A percentile compares a stretch with the other conserved stretches of the same genome.
Evolutionary conservation across 2,888 invertebrate genomes (phyloP).

Genomic region (Elgonia sp.): DNA sequence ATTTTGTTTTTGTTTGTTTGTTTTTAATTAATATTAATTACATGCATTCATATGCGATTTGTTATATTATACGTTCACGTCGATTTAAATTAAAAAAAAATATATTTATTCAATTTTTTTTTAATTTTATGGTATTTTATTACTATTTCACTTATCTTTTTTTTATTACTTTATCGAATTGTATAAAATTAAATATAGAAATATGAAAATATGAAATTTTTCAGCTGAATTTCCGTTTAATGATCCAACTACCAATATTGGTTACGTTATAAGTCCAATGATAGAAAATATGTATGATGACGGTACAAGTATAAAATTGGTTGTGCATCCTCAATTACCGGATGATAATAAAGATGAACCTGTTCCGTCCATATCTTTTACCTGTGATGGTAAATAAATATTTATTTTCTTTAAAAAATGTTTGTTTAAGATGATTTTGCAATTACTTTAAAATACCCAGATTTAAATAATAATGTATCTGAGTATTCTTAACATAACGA

Average conservation of each 20-base stretch:
- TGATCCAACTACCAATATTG: slow-evolving; percentile 94
- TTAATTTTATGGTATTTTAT: too few relatives aligned
- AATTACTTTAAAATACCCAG: too few relatives aligned
- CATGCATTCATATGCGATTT: too few relatives aligned
- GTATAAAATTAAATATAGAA: too few relatives aligned
- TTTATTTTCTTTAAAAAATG: background rate
- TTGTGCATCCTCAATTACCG: slow-evolving; percentile 90
- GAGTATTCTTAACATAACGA: too few relatives aligned
- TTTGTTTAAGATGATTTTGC: too few relatives aligned
- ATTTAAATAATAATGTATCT: too few relatives aligned
- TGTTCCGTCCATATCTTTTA: slow-evolving; percentile 93
- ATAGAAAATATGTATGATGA: slow-evolving; percentile 93
- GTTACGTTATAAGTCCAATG: slow-evolving; percentile 95
- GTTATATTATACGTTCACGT: too few relatives aligned
- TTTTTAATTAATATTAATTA: background rate
- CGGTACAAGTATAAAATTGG: slow-evolving; percentile 95
- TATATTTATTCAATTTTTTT: too few relatives aligned
- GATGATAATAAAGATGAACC: slow-evolving; percentile 87
- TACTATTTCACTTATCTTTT: too few relatives aligned
- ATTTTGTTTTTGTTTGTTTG: background rate
- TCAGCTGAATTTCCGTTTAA: slow-evolving; percentile 91
- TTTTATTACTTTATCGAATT: too few relatives aligned
- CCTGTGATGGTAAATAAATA: slow-evolving; percentile 93
- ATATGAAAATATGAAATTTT: slow-evolving; percentile 34
- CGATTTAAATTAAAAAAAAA: too few relatives aligned